Conservation (phyloP, 2,113 vertebrate species). For the Stegostoma tigrinum region DNA sequence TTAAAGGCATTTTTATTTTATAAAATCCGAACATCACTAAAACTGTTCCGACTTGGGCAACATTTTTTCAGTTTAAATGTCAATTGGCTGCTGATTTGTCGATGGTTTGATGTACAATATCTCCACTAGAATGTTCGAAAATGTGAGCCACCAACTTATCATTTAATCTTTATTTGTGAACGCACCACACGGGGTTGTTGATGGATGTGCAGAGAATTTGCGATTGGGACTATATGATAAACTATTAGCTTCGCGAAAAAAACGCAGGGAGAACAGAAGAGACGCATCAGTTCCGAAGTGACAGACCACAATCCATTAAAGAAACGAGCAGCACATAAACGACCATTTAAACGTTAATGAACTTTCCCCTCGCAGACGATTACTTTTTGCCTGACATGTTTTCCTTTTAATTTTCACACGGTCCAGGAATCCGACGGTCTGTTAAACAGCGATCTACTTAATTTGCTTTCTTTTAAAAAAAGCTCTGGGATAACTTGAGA, state of each 20-base stretch:
- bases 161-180: background rate
- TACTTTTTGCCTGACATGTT: conserved; percentile 38
- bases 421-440: conserved; percentile 35
- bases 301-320: conserved; percentile 37
- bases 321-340: conserved; percentile 37
- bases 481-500: background rate
- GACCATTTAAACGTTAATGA: conserved; percentile 42
- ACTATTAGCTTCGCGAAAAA: background rate
- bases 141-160: background rate
- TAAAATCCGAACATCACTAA: background rate
- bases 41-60: background rate
- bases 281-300: conserved; percentile 13
- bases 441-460: conserved; percentile 19
- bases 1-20: background rate
- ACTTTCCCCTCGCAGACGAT: conserved; percentile 39
- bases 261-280: background rate
- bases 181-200: background rate
- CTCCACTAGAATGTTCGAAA: background rate
- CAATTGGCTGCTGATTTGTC: background rate
- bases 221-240: background rate
- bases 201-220: background rate
- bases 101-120: background rate
- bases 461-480: background rate
- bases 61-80: background rate
- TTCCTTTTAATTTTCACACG: conserved; percentile 40